These are phyloP conservation scores for Formica aserva DNA, from an alignment of 2,888 invertebrate genomes.

Conservation along the genomic window DNA sequence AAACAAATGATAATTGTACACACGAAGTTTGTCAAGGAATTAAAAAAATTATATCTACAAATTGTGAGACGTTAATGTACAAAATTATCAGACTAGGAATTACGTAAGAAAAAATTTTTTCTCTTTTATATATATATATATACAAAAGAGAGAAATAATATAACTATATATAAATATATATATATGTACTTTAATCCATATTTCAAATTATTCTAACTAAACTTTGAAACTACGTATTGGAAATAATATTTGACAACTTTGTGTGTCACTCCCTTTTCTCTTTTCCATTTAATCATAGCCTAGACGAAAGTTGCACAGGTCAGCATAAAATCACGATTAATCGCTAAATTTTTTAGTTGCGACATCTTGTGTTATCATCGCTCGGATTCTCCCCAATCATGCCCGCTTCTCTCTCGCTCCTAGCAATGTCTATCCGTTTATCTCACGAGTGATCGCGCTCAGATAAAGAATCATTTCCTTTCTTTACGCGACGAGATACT, in stretches of 20 bases:
- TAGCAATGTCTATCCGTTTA: constrained; percentile 24
- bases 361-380: constrained; percentile 19
- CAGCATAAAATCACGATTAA: constrained; percentile 10
- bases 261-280: background rate
- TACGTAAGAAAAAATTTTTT: background rate
- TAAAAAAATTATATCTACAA: constrained; percentile 27
- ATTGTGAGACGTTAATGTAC: background rate
- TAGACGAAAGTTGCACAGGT: constrained; percentile 24
- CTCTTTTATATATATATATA: too few relatives aligned
- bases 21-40: background rate
- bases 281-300: constrained; percentile 24
- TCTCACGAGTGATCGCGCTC: constrained; percentile 15
- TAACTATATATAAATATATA: too few relatives aligned
- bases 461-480: background rate
- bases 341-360: background rate
- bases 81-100: constrained; percentile 24
- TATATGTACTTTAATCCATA: background rate
- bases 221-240: constrained; percentile 6
- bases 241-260: constrained; percentile 5
- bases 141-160: too few relatives aligned
- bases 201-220: background rate
- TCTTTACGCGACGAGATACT: background rate
- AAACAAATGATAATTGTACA: constrained; percentile 1
- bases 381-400: constrained; percentile 18
- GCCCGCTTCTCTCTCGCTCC: constrained; percentile 5